Percentiles rank a stretch among this genome's conserved stretches.
Evolutionary conservation across 2,113 vertebrate species (phyloP).

Genomic region (Stomatorhinus ivindoensis): DNA sequence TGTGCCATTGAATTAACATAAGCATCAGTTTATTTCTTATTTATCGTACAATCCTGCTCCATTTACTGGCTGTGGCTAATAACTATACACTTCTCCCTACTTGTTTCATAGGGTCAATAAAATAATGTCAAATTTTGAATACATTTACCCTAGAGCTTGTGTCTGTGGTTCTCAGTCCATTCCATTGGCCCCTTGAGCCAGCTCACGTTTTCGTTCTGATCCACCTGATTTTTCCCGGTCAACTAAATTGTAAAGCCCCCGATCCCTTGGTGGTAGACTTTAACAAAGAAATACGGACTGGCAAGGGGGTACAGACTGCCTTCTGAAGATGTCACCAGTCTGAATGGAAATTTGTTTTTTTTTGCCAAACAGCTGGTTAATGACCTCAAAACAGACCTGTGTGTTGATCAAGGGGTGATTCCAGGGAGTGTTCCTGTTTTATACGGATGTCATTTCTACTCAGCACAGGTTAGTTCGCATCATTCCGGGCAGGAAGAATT

Average conservation of each 20-base stretch:
- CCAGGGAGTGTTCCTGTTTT: conserved; percentile 45
- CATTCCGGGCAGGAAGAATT: background rate
- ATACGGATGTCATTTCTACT: conserved; percentile 40
- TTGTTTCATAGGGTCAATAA: background rate
- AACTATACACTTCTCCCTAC: background rate
- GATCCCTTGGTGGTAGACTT: background rate
- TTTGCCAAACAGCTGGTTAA: conserved; percentile 41
- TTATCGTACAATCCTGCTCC: background rate
- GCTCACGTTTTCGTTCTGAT: background rate
- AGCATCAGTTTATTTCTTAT: background rate
- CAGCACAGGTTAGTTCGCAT: conserved; percentile 39
- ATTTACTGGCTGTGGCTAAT: background rate
- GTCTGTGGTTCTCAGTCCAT: background rate
- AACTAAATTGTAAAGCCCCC: background rate
- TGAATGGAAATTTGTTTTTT: background rate
- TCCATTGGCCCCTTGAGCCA: background rate
- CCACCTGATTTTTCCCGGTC: background rate
- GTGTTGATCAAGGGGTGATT: conserved; percentile 52
- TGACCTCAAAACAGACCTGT: conserved; percentile 27
- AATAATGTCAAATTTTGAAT: background rate
- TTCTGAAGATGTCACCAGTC: background rate
- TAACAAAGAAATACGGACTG: background rate
- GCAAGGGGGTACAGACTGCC: background rate
- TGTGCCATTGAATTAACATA: background rate
- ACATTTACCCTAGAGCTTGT: background rate